These are phyloP conservation scores for Bellardia bayeri DNA, from an alignment of 2,888 invertebrate species.

Conservation along the genomic window DNA sequence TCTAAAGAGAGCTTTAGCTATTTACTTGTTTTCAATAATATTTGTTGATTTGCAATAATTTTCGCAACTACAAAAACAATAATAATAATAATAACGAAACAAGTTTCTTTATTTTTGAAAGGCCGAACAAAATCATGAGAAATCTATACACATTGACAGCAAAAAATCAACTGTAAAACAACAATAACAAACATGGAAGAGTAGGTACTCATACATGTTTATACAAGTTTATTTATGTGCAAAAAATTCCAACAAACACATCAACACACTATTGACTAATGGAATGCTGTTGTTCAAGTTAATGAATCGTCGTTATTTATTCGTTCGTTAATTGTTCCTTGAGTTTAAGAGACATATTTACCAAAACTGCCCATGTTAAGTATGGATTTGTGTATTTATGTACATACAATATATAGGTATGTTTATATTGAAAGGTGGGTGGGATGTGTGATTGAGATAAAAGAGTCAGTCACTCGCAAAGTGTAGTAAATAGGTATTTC, in stretches of 20 bases:
- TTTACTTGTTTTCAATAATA: slow-evolving; percentile 53
- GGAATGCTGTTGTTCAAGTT: slow-evolving; percentile 72
- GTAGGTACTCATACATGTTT: background rate
- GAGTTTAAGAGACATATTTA: background rate
- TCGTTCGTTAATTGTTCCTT: slow-evolving; percentile 34
- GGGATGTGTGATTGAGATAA: background rate
- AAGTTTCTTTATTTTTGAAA: slow-evolving; percentile 19
- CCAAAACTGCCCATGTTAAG: background rate
- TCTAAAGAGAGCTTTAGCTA: background rate
- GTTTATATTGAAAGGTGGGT: background rate
- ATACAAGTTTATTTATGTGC: background rate
- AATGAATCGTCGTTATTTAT: slow-evolving; percentile 48
- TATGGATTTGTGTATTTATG: background rate
- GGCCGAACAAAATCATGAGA: slow-evolving; percentile 19
- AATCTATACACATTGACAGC: background rate
- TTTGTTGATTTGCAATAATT: slow-evolving; percentile 54
- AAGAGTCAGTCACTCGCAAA: background rate
- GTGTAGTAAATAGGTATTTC: background rate
- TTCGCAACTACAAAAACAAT: slow-evolving; percentile 21
- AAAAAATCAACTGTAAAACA: background rate
- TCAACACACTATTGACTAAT: slow-evolving; percentile 64
- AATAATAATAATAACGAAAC: slow-evolving; percentile 1
- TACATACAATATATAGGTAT: too few relatives aligned
- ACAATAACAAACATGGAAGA: slow-evolving; percentile 4
- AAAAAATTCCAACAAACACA: slow-evolving; percentile 9